A percentile compares a stretch with the other conserved stretches of the same genome.
Evolutionary conservation across 2,888 invertebrate genomes (phyloP).

Genomic region (Lochmaea crataegi): DNA sequence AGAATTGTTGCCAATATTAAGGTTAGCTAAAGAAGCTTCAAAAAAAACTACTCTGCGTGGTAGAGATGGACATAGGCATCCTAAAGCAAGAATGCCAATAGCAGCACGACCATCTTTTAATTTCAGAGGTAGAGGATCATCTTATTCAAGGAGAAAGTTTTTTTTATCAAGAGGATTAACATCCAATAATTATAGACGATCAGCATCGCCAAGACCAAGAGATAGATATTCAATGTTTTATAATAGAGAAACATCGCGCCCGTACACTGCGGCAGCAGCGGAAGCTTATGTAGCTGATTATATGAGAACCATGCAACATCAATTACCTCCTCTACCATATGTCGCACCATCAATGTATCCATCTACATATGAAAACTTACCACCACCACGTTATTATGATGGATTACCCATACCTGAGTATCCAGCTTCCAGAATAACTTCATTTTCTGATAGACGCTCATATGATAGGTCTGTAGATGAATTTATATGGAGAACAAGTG

Average conservation of each 20-base stretch:
- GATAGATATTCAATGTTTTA: conserved; percentile 73
- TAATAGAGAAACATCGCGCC: conserved; percentile 66
- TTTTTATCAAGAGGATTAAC: conserved; percentile 74
- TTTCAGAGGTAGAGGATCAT: conserved; percentile 68
- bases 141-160: conserved; percentile 71
- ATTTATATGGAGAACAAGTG: conserved; percentile 83
- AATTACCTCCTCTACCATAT: conserved; percentile 86
- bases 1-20: conserved; percentile 88
- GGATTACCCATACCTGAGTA: conserved; percentile 83
- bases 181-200: conserved; percentile 68
- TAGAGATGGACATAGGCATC: conserved; percentile 65
- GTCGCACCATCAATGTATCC: conserved; percentile 72
- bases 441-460: conserved; percentile 71
- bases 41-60: conserved; percentile 65
- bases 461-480: conserved; percentile 92
- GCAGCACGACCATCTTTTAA: conserved; percentile 67
- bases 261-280: conserved; percentile 73
- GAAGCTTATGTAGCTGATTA: conserved; percentile 91
- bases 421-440: conserved; percentile 68
- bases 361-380: conserved; percentile 42
- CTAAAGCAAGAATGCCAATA: conserved; percentile 64
- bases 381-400: conserved; percentile 84
- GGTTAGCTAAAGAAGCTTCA: conserved; percentile 86
- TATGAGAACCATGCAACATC: conserved; percentile 89
- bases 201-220: conserved; percentile 71